Percentiles rank a stretch among this genome's conserved stretches.
Conservation (phyloP, 2,113 vertebrate species). For the Archocentrus centrarchus region DNA sequence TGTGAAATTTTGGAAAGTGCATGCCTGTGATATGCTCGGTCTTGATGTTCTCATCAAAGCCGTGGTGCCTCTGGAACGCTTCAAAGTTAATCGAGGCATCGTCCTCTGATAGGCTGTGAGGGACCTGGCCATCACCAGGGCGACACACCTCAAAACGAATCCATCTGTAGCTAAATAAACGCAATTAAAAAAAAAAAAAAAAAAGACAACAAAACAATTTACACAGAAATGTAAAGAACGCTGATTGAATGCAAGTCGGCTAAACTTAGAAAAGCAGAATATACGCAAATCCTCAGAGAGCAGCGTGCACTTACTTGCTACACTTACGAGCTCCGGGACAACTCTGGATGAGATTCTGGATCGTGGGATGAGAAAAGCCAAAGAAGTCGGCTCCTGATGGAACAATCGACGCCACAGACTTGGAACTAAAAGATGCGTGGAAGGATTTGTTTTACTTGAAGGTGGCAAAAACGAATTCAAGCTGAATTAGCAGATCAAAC, state of each 20-base stretch:
- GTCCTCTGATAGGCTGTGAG: constrained; percentile 81
- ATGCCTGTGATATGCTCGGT: constrained; percentile 73
- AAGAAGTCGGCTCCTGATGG: constrained; percentile 90
- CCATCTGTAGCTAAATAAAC: constrained; percentile 85
- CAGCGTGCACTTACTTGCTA: constrained; percentile 77
- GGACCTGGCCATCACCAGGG: constrained; percentile 78
- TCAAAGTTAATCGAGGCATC: constrained; percentile 85
- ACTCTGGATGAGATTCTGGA: constrained; percentile 93
- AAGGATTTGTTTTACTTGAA: background rate
- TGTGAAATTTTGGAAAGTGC: background rate
- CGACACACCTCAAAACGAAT: constrained; percentile 89
- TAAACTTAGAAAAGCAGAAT: background rate
- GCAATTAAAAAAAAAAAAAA: background rate
- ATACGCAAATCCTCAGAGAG: background rate
- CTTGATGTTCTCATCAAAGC: constrained; percentile 75
- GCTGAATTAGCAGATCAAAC: background rate
- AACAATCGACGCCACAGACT: constrained; percentile 73
- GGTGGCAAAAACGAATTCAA: background rate
- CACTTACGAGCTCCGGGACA: constrained; percentile 91
- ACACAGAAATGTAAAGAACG: background rate
- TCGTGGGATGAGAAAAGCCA: constrained; percentile 89
- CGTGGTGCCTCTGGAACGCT: constrained; percentile 84
- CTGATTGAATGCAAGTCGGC: background rate
- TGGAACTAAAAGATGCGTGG: constrained; percentile 73
- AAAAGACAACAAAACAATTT: background rate